phyloP scores from a whole-genome alignment of 2,888 invertebrate genomes.

The Nasonovia ribisnigri region DNA sequence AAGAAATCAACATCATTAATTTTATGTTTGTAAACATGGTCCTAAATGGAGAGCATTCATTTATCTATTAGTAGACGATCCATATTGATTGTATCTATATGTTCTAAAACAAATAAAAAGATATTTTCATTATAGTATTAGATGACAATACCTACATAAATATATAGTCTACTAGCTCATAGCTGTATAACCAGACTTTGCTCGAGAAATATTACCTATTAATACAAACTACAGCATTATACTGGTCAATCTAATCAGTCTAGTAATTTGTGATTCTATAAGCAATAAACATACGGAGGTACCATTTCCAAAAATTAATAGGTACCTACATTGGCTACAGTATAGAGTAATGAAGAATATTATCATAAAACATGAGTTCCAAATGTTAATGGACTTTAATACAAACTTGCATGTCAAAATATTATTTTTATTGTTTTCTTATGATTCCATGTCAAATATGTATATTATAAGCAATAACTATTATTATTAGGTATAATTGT shows the following conservation, averaged over 20 bases:
- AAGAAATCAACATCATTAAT: slow-evolving; percentile 44
- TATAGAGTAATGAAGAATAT: background rate
- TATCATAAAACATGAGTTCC: too few species aligned
- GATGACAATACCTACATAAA: background rate
- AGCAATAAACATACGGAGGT: too few species aligned
- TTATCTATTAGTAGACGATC: slow-evolving; percentile 4
- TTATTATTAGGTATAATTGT: background rate
- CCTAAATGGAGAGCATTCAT: background rate
- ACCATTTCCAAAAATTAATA: background rate
- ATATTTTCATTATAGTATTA: background rate
- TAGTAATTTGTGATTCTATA: too few species aligned
- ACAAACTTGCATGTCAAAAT: background rate
- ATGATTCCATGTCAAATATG: too few species aligned
- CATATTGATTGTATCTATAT: slow-evolving; percentile 9
- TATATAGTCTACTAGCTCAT: background rate
- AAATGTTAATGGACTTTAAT: background rate
- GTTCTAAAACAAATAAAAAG: slow-evolving; percentile 3
- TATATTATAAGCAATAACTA: too few species aligned
- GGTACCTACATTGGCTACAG: background rate
- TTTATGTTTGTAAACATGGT: slow-evolving; percentile 28
- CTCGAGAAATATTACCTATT: too few species aligned
- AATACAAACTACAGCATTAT: too few species aligned
- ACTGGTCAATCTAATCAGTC: too few species aligned
- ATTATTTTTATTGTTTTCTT: background rate
- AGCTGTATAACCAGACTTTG: too few species aligned